These are phyloP conservation scores for Nesogale talazaci DNA, from an alignment of 2,113 vertebrate genomes.

Conservation along the genomic window DNA sequence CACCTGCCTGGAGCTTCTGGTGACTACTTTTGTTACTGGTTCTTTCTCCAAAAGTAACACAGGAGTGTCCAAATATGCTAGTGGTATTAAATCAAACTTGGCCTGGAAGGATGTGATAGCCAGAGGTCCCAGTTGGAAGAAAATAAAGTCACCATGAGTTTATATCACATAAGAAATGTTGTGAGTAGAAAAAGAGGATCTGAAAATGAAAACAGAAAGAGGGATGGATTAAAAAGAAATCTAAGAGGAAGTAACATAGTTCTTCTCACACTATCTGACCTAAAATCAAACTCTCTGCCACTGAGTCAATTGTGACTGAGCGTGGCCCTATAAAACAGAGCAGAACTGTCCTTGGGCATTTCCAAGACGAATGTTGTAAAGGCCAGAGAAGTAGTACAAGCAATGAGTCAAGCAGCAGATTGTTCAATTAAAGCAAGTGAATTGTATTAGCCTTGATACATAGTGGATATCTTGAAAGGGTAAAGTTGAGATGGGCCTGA, in stretches of 20 bases:
- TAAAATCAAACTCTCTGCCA: too few relatives aligned
- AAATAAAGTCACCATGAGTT: not conserved
- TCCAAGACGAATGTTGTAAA: too few relatives aligned
- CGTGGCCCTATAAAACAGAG: too few relatives aligned
- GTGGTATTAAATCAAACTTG: not conserved
- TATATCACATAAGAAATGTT: not conserved
- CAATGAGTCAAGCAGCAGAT: not conserved
- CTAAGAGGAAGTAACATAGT: not conserved
- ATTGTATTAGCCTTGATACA: not conserved
- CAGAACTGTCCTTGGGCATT: too few relatives aligned
- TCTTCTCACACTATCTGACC: not conserved
- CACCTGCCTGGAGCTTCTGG: not conserved
- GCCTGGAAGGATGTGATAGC: not conserved
- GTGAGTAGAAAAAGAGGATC: not conserved
- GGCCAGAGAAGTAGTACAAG: not conserved
- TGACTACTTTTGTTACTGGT: not conserved
- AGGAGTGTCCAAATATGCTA: not conserved
- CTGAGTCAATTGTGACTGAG: too few relatives aligned
- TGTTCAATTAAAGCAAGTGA: not conserved
- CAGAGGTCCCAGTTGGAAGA: not conserved
- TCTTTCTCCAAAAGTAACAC: not conserved
- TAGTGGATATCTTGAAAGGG: not conserved
- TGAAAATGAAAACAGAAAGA: not conserved
- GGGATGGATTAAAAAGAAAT: not conserved
- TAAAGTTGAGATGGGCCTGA: not conserved